Percentiles rank a stretch among this genome's conserved stretches.
These are phyloP conservation scores for Xyliphius kryptos DNA, from an alignment of 2,113 vertebrate species.

Conservation along the genomic window DNA sequence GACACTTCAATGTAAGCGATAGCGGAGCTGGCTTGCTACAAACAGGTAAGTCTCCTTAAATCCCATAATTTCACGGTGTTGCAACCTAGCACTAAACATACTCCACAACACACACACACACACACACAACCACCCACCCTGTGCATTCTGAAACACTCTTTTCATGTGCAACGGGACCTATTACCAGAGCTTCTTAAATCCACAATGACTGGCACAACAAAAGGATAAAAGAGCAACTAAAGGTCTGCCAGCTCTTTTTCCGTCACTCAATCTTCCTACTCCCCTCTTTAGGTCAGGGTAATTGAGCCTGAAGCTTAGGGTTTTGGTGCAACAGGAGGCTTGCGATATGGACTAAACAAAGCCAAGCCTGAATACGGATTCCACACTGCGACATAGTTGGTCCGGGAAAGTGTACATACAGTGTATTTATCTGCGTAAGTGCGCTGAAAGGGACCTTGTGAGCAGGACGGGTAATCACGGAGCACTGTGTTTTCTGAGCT, in stretches of 20 bases:
- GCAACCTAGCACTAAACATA: slow-evolving; percentile 18
- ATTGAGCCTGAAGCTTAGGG: slow-evolving; percentile 32
- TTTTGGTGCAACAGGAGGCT: slow-evolving; percentile 6
- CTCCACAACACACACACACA: slow-evolving; percentile 5
- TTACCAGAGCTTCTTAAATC: slow-evolving; percentile 23
- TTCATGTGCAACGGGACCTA: slow-evolving; percentile 24
- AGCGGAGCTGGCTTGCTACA: slow-evolving; percentile 81
- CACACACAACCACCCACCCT: slow-evolving; percentile 14
- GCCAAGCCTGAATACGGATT: neutral
- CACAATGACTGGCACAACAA: slow-evolving; percentile 30
- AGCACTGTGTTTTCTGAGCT: neutral
- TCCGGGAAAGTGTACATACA: neutral
- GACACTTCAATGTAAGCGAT: slow-evolving; percentile 77
- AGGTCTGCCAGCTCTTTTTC: slow-evolving; percentile 8
- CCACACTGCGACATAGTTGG: neutral
- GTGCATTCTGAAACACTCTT: slow-evolving; percentile 20
- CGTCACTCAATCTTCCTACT: slow-evolving; percentile 3
- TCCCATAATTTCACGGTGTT: slow-evolving; percentile 40
- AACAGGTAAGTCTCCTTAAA: slow-evolving; percentile 74
- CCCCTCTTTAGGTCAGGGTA: slow-evolving; percentile 21
- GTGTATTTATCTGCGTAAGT: neutral
- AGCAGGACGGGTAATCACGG: slow-evolving; percentile 8
- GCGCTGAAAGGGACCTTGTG: neutral
- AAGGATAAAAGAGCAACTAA: slow-evolving; percentile 30
- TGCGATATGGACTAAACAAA: slow-evolving; percentile 2